These are phyloP conservation scores for Catocala nupta DNA, from an alignment of 2,888 invertebrate species.

Conservation along the genomic window DNA sequence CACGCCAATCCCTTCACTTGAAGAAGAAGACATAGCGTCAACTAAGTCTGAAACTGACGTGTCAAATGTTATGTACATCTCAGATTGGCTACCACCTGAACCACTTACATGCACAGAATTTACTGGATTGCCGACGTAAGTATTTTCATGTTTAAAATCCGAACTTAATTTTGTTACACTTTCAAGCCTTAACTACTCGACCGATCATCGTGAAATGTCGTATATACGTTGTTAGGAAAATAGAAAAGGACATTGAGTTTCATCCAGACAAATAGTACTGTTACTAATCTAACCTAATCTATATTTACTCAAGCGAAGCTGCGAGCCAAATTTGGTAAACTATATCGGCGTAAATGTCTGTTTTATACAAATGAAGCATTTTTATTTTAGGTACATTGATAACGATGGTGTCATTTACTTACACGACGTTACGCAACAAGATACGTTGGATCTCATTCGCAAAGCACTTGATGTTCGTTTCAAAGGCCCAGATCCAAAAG, in stretches of 20 bases:
- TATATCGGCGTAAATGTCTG: too few relatives aligned
- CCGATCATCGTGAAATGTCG: too few relatives aligned
- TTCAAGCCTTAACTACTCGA: too few relatives aligned
- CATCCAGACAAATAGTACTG: too few relatives aligned
- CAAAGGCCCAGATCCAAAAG: constrained; percentile 74
- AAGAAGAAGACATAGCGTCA: constrained; percentile 37
- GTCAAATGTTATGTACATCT: constrained; percentile 68
- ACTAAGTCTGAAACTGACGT: constrained; percentile 22
- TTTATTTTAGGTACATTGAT: constrained; percentile 70
- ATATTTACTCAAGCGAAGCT: too few relatives aligned
- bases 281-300: too few relatives aligned
- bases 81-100: constrained; percentile 88
- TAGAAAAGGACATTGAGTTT: too few relatives aligned
- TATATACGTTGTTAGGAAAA: too few relatives aligned
- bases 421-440: constrained; percentile 69
- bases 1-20: constrained; percentile 44
- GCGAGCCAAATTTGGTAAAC: too few relatives aligned
- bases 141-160: constrained; percentile 54
- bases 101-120: constrained; percentile 85
- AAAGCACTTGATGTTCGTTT: constrained; percentile 81
- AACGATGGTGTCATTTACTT: constrained; percentile 81
- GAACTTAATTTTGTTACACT: not conserved
- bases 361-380: not conserved
- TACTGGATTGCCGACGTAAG: constrained; percentile 88
- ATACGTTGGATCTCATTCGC: constrained; percentile 82